A percentile compares a stretch with the other conserved stretches of the same genome.
These are phyloP conservation scores for Apogon hyalosoma DNA, from an alignment of 2,797 vertebrate genomes.

Conservation along the genomic window DNA sequence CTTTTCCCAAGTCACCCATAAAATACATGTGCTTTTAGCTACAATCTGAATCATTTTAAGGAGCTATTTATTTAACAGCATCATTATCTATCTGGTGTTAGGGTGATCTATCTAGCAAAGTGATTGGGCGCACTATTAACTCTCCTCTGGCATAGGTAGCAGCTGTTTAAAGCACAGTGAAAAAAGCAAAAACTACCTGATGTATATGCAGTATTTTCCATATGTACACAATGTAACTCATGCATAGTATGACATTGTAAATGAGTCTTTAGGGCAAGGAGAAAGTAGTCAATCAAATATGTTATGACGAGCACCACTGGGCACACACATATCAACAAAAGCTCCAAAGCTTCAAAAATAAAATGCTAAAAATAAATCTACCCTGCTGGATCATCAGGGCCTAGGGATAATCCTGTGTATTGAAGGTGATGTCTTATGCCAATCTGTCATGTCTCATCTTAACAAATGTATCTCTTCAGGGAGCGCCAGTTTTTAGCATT, in stretches of 20 bases:
- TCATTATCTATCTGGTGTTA: conserved; percentile 68
- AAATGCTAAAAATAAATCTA: conserved; percentile 45
- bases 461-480: conserved; percentile 67
- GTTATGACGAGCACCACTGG: conserved; percentile 38
- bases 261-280: conserved; percentile 36
- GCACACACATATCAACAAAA: conserved; percentile 21
- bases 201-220: conserved; percentile 37
- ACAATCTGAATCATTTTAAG: conserved; percentile 68
- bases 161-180: conserved; percentile 59
- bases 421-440: conserved; percentile 67
- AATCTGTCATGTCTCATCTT: conserved; percentile 75
- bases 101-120: conserved; percentile 52
- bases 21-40: conserved; percentile 66
- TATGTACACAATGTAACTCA: conserved; percentile 30
- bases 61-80: conserved; percentile 71
- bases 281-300: conserved; percentile 55
- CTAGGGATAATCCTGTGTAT: conserved; percentile 43
- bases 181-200: conserved; percentile 28
- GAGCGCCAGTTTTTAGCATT: conserved; percentile 65
- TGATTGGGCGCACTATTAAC: conserved; percentile 55
- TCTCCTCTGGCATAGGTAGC: conserved; percentile 62
- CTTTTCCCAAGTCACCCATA: conserved; percentile 61
- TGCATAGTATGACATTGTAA: conserved; percentile 39
- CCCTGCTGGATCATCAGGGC: conserved; percentile 16
- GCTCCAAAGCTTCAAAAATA: conserved; percentile 25